Evolutionary conservation across 2,888 invertebrate genomes (phyloP), one percentile per base, ranked within the genome.

Genomic region (Blastobasis lacticolella): DNA sequence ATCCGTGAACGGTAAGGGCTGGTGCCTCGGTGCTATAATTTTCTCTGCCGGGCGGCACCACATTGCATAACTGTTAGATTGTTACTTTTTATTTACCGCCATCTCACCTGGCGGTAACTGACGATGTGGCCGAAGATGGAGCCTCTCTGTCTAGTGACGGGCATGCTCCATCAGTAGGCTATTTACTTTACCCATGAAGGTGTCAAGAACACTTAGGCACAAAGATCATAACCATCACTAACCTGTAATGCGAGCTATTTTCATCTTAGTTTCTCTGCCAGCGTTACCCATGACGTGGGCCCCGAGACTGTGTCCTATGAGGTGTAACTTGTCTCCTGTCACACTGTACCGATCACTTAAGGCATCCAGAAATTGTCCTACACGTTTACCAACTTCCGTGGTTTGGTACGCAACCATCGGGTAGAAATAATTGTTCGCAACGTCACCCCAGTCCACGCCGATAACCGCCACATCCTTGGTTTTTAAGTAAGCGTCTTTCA

Each of bases 401-500:
- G 74, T 78, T 54, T 78, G 67, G 10, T 66, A 62, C 5, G 78
- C 81, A 9, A 75, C 75, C 54, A 67, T 59, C 6, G 67, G 65
- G 54, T 83, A 84, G 37, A 78, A 59, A 36, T 70, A 56, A 23
- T 69, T 71, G 41, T 63, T 59, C 0, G 83, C 69, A 10, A 69
- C 69, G 5, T 53, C 54, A 51, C 75, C 73, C 82, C 86, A 88
- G 57, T 88, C 85, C 3, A 85, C 71, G 0, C 77, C 71, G 45
- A 87, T 73, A 1, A 90, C 81, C 54, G 82, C 87, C 1, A 77
- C 77, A 55, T 86, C 76, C 52, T 73, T 58, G 5, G 58, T 38
- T 45, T 72, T 58, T 51, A 89, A 62, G 66, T 85, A 89, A 4
- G 81, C 81, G 54, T 87, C 62, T 62, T 81, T 88, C 8, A 90